Percentiles rank a stretch among this genome's conserved stretches.
These are phyloP conservation scores for Rhinogobius similis DNA, from an alignment of 2,113 vertebrate species.

Conservation along the genomic window DNA sequence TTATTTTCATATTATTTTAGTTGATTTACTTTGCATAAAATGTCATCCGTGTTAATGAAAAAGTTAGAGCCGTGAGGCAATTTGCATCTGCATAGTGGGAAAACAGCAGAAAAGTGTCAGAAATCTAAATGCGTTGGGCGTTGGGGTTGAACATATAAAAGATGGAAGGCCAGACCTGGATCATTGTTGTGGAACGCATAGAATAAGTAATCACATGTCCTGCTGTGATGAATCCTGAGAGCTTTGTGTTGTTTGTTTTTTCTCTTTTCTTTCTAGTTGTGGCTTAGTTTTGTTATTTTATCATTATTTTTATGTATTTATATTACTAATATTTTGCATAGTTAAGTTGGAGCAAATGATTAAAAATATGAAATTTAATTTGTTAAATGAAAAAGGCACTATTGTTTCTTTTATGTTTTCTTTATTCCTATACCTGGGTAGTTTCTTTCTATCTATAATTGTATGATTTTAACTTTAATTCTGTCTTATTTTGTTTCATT, in stretches of 20 bases:
- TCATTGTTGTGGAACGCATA: background rate
- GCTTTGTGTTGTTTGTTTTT: background rate
- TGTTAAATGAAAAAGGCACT: too few species aligned
- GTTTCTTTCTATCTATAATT: too few species aligned
- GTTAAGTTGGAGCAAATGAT: too few species aligned
- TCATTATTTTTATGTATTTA: background rate
- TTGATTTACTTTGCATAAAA: conserved; percentile 7
- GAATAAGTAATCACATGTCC: conserved; percentile 2
- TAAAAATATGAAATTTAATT: too few species aligned
- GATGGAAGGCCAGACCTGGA: background rate
- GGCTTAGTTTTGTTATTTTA: background rate
- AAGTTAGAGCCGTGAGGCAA: background rate
- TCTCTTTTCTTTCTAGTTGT: background rate
- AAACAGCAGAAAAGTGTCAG: background rate
- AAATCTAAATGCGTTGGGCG: background rate
- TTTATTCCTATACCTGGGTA: too few species aligned
- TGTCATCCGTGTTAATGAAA: conserved; percentile 9
- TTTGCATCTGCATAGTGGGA: background rate
- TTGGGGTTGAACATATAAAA: background rate
- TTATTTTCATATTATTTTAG: conserved; percentile 5
- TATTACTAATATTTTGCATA: too few species aligned
- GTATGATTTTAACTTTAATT: too few species aligned
- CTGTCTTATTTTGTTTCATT: background rate
- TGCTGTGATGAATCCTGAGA: background rate
- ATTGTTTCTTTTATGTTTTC: too few species aligned